These are phyloP conservation scores for Orcinus orca DNA, from an alignment of 2,113 vertebrate genomes.

Conservation along the genomic window DNA sequence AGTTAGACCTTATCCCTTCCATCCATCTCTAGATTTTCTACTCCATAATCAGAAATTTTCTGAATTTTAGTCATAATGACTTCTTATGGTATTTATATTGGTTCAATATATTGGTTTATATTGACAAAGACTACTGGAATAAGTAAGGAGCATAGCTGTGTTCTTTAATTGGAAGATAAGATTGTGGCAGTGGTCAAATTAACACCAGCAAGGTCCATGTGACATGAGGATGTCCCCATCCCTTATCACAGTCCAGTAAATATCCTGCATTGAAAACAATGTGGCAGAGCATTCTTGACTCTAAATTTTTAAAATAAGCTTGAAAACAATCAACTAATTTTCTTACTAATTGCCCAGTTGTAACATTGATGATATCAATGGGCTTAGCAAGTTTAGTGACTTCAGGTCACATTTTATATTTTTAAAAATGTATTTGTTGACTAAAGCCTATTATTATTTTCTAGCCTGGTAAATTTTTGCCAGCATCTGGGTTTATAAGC, in stretches of 20 bases:
- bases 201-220: not conserved
- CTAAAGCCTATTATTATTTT: not conserved
- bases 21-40: not conserved
- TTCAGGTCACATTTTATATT: not conserved
- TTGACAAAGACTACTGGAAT: not conserved
- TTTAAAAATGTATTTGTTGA: not conserved
- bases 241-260: not conserved
- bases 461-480: not conserved
- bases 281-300: not conserved
- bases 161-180: not conserved
- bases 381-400: not conserved
- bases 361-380: not conserved
- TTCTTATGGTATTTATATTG: not conserved
- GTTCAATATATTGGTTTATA: not conserved
- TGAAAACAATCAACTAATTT: not conserved
- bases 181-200: not conserved
- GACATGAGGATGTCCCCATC: not conserved
- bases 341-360: not conserved
- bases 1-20: fast-evolving
- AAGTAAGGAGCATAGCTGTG: not conserved
- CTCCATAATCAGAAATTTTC: not conserved
- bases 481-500: not conserved
- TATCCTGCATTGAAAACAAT: not conserved
- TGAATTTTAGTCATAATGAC: not conserved
- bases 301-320: not conserved